Conservation (phyloP, 2,113 vertebrate species). For the Antigone vipio region DNA sequence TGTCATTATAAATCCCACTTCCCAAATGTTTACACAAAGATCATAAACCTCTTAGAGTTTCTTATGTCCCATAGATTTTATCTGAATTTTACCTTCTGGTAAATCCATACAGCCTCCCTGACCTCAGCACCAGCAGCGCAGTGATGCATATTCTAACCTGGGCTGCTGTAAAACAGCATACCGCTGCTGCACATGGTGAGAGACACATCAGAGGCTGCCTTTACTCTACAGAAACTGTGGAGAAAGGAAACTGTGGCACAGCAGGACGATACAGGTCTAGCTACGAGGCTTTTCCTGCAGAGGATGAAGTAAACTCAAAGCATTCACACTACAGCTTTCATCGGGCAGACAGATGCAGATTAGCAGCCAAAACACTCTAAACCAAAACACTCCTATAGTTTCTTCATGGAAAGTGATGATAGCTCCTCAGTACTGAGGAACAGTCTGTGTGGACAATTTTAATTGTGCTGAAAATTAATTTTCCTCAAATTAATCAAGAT, state of each 20-base stretch:
- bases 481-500: background rate
- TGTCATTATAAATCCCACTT: background rate
- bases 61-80: background rate
- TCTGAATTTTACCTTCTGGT: background rate
- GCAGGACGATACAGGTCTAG: background rate
- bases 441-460: background rate
- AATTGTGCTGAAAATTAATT: background rate
- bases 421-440: background rate
- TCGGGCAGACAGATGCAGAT: background rate
- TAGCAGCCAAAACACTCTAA: background rate
- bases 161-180: background rate
- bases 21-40: background rate
- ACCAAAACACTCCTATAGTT: background rate
- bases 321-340: background rate
- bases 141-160: background rate
- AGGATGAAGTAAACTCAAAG: background rate
- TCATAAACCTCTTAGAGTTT: background rate
- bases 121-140: background rate
- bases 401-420: background rate
- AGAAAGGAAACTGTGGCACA: background rate
- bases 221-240: background rate
- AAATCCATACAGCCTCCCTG: background rate
- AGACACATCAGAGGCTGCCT: background rate
- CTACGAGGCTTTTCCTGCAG: background rate
- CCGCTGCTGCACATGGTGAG: background rate